Base-by-base conservation (phyloP, 2,797 vertebrate species). In the Benthosema pterotum region DNA sequence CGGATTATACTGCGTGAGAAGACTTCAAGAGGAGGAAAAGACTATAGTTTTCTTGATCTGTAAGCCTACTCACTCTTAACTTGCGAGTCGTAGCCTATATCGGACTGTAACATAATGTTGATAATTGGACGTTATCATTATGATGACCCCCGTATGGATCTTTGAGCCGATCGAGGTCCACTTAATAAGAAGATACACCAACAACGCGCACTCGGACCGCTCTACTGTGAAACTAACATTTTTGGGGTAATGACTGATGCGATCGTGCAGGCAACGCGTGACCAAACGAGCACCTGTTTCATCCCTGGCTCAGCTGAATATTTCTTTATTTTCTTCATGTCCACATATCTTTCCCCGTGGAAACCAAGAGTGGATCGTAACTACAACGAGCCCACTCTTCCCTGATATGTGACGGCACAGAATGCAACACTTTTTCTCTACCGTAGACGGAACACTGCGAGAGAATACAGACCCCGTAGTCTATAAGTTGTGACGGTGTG, bases 401-500 rank as follows among this genome's bases (percentile, higher is more conserved):
- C 49, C 52, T 0, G 74, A 3, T 4, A 22, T 42, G 50, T 86
- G 4, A 4, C 19, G 63, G 43, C 70, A 42, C 67, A 65, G 81
- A 79, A 78, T 67, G 75, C 72, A 57, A 52, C 63, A 57, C 51
- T 60, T 74, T 63, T 13, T 15, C 52, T 71, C 49, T 22, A 22
- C 4, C 4, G 4, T 22, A 64, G 66, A 79, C 72, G 83, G 86
- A 83, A 67, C 69, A 55, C 63, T 6, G 72, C 73, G 18, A 63
- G 81, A 52, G 79, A 82, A 87, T 83, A 76, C 67, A 71, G 68
- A 7, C 32, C 11, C 8, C 64, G 73, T 54, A 74, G 51, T 65
- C 66, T 60, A n/a, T n/a, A 78, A 83, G 72, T 86, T 69, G 69
- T 60, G 74, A 53, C 50, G 42, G 71, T n/a, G n/a, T n/a, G n/a